Base-by-base conservation (phyloP, 2,888 invertebrate species). In the Orthosia incerta region DNA sequence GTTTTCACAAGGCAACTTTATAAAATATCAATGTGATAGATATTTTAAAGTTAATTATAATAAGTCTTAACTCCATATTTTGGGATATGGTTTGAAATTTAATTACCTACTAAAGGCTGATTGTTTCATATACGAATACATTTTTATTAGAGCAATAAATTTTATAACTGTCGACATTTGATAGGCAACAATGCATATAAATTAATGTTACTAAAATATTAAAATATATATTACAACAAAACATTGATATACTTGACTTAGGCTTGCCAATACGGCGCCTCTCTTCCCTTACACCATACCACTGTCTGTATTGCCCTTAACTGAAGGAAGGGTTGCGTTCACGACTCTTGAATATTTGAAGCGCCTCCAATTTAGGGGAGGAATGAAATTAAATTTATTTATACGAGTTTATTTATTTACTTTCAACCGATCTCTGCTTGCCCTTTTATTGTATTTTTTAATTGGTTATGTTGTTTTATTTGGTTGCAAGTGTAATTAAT, bases 281-380 rank as follows among this genome's bases (percentile, higher is more conserved):
- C 11, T 66, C 57, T 13, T 79, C 53, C 70, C 86, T 92, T 91
- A 83, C 56, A 86, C 90, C 90, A 88, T 61, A 83, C 80, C 53
- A 79, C 78, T 85, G 82, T 86, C 87, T 88, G 90, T 92, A 92
- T 93, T 92, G 89, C 93, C 94, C 93, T 93, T 91, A 91, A 93
- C 93, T 92, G 92, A 90, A 93, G 93, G 93, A 96, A 96, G 95
- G 96, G 95, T 95, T 95, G 94, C 92, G 93, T 95, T 95, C 95
- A 94, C 94, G 94, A 94, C 94, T 94, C 90, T 92, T 96, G 95
- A 96, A 96, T 96, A 95, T 96, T 96, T 96, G 93, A 96, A 95
- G 92, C 92, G 91, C 90, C 94, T 93, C 92, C 95, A 95, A 95
- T 95, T 95, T 95, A 93, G 91, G 92, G 92, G 92, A 92, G 93